A percentile compares a stretch with the other conserved stretches of the same genome.
phyloP scores from a whole-genome alignment of 2,888 invertebrate genomes.

The Drosophila greeni region DNA sequence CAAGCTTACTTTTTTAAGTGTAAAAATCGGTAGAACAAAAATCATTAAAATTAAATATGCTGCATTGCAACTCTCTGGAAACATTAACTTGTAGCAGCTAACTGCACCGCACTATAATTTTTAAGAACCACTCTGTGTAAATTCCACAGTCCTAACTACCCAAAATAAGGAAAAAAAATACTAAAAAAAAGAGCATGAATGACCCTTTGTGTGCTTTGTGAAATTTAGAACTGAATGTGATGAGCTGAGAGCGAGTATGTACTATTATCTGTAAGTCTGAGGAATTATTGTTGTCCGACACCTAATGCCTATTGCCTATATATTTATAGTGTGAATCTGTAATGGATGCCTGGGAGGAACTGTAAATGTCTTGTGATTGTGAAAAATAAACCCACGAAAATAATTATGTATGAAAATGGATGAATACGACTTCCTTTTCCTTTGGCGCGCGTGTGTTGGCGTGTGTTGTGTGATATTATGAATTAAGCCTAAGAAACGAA shows the following conservation, averaged over 20 bases:
- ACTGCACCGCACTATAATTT: slow-evolving; percentile 12
- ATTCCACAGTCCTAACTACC: slow-evolving; percentile 8
- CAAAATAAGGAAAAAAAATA: slow-evolving; percentile 19
- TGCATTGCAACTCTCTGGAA: slow-evolving; percentile 39
- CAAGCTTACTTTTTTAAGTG: slow-evolving; percentile 21
- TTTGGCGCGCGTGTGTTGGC: slow-evolving; percentile 61
- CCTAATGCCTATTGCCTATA: slow-evolving; percentile 18
- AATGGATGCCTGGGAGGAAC: slow-evolving; percentile 43
- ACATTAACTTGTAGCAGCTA: slow-evolving; percentile 46
- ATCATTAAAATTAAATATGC: slow-evolving; percentile 11
- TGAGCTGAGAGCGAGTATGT: slow-evolving; percentile 27
- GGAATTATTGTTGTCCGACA: slow-evolving; percentile 33
- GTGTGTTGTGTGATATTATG: slow-evolving; percentile 71
- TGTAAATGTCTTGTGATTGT: slow-evolving; percentile 31
- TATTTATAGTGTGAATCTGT: slow-evolving; percentile 55
- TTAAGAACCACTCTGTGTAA: slow-evolving; percentile 35
- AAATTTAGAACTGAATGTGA: slow-evolving; percentile 24
- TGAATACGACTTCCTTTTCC: slow-evolving; percentile 47
- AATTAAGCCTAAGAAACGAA: slow-evolving; percentile 59
- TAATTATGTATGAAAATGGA: slow-evolving; percentile 17
- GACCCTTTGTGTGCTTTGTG: slow-evolving; percentile 15
- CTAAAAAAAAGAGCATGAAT: slow-evolving; percentile 16
- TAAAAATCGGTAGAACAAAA: slow-evolving; percentile 46
- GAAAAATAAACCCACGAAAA: slow-evolving; percentile 20
- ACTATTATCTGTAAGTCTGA: slow-evolving; percentile 28